Evolutionary conservation across 1,140 invertebrate species (phyloP).

Genomic region (Nylanderia fulva): DNA sequence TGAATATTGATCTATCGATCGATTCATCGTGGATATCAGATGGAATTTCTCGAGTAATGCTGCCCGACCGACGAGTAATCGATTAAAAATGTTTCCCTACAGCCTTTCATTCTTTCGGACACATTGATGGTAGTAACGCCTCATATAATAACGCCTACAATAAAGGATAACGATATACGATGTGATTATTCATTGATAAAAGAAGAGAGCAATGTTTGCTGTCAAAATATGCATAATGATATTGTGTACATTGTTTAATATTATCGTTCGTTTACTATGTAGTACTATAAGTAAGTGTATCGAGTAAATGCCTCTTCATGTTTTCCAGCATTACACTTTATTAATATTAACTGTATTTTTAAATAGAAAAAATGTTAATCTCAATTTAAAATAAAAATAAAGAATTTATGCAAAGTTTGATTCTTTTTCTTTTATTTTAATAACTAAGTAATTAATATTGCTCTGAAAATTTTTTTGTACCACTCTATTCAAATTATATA

Average conservation of each 20-base stretch:
- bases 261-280: no score
- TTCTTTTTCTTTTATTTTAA: background rate
- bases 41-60: conserved; percentile 56
- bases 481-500: no score
- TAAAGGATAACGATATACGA: background rate
- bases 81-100: conserved; percentile 21
- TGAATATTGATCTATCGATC: conserved; percentile 20
- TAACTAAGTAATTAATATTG: no score
- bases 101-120: background rate
- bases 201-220: background rate
- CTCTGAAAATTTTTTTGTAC: no score
- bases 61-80: background rate
- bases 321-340: background rate
- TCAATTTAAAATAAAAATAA: no score
- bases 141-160: background rate
- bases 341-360: background rate
- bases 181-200: background rate
- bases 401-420: background rate
- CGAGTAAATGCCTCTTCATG: background rate
- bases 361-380: no score
- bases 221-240: background rate
- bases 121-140: background rate
- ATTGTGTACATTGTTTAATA: background rate
- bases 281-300: no score
- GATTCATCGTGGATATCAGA: conserved; percentile 51